A percentile compares a stretch with the other conserved stretches of the same genome.
phyloP scores from a whole-genome alignment of 2,888 invertebrate species.

The Laspeyria flexula region DNA sequence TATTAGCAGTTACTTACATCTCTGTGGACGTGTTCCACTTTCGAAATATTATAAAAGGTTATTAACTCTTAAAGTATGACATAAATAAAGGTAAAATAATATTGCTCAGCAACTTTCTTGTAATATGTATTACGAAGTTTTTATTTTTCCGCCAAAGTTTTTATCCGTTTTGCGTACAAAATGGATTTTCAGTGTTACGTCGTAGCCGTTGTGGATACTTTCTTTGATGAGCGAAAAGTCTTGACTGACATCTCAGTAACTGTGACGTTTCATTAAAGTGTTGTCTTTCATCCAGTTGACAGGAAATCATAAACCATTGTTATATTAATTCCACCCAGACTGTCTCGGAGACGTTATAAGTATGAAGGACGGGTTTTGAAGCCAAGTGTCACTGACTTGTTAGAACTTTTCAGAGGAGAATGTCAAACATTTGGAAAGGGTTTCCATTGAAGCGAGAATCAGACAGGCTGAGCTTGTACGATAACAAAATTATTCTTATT shows the following conservation, averaged over 20 bases:
- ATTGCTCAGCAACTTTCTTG: constrained; percentile 32
- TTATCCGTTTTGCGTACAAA: constrained; percentile 59
- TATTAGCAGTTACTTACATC: background rate
- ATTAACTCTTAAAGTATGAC: constrained; percentile 10
- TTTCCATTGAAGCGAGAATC: background rate
- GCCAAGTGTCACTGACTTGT: constrained; percentile 48
- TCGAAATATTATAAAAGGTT: constrained; percentile 5
- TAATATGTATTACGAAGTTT: constrained; percentile 45
- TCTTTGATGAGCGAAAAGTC: constrained; percentile 57
- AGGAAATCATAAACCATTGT: constrained; percentile 64
- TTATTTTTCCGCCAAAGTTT: constrained; percentile 51
- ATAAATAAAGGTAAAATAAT: constrained; percentile 32
- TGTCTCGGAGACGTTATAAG: constrained; percentile 47
- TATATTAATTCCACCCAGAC: constrained; percentile 55
- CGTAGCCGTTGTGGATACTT: constrained; percentile 47
- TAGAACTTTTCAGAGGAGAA: constrained; percentile 43
- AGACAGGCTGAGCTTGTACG: background rate
- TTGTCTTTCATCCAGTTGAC: constrained; percentile 62
- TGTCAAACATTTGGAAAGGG: constrained; percentile 24
- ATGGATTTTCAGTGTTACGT: constrained; percentile 59
- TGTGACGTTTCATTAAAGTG: constrained; percentile 71
- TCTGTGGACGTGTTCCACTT: constrained; percentile 4
- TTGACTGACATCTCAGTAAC: constrained; percentile 52
- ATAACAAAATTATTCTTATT: background rate
- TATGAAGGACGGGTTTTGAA: constrained; percentile 47